Percentiles rank a stretch among this genome's conserved stretches.
Evolutionary conservation across 2,888 invertebrate genomes (phyloP).

Genomic region (Nycteola revayana): DNA sequence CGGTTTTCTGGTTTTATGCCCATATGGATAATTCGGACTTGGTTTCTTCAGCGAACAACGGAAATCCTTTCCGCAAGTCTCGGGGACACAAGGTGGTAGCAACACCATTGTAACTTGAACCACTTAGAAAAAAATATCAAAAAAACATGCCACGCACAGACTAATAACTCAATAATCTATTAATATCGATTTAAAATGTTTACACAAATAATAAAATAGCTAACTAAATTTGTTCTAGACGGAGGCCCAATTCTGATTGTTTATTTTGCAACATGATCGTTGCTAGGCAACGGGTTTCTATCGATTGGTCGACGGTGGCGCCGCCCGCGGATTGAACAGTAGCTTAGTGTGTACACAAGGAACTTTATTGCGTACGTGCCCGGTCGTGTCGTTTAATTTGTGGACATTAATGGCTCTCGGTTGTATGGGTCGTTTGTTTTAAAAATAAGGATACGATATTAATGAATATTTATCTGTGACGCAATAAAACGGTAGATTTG

Average conservation of each 20-base stretch:
- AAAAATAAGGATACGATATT: slow-evolving; percentile 21
- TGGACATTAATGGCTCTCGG: slow-evolving; percentile 32
- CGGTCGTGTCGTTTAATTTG: slow-evolving; percentile 33
- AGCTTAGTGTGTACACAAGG: slow-evolving; percentile 24
- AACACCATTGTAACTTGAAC: slow-evolving; percentile 51
- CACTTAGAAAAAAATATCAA: slow-evolving; percentile 41
- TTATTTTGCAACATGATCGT: slow-evolving; percentile 82
- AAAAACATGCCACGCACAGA: slow-evolving; percentile 55
- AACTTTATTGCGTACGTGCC: slow-evolving; percentile 39
- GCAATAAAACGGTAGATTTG: too few relatives aligned
- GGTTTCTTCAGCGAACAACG: slow-evolving; percentile 78
- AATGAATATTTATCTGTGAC: slow-evolving; percentile 9
- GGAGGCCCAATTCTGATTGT: slow-evolving; percentile 71
- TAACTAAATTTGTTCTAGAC: slow-evolving; percentile 77
- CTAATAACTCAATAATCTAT: slow-evolving; percentile 60
- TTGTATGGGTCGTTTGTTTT: slow-evolving; percentile 18
- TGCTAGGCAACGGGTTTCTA: slow-evolving; percentile 68
- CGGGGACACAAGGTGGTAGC: slow-evolving; percentile 60
- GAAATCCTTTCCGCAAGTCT: slow-evolving; percentile 80
- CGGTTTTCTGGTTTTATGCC: slow-evolving; percentile 60
- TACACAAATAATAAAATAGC: slow-evolving; percentile 79
- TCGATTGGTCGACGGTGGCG: slow-evolving; percentile 74
- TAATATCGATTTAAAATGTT: slow-evolving; percentile 79
- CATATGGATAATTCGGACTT: slow-evolving; percentile 75
- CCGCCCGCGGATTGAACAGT: slow-evolving; percentile 43